Evolutionary conservation across 1,140 invertebrate species (phyloP).

Genomic region (Pogonomyrmex barbatus): DNA sequence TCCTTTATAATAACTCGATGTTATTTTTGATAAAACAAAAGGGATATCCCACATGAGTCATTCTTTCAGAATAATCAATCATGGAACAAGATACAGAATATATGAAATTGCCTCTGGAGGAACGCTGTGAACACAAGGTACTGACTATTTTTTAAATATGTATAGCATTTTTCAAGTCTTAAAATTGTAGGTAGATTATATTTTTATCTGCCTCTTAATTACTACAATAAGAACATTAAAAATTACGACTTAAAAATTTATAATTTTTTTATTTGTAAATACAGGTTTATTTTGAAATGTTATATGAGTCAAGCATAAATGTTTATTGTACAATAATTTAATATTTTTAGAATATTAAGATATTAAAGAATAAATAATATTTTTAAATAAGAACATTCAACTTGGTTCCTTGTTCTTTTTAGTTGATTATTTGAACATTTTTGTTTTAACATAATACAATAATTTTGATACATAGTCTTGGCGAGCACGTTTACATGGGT

Average conservation of each 20-base stretch:
- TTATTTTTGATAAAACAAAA: not conserved
- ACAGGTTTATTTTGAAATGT: not conserved
- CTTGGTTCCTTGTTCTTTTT: too few species aligned
- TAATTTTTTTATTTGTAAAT: not conserved
- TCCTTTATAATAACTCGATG: not conserved
- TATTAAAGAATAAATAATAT: conserved; percentile 49
- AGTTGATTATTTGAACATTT: too few species aligned
- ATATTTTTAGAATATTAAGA: not conserved
- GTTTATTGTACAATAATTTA: too few species aligned
- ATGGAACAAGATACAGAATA: conserved; percentile 97
- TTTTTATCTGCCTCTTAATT: conserved; percentile 8
- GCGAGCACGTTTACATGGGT: conserved; percentile 97
- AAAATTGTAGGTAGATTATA: conserved; percentile 18
- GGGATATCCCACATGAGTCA: conserved; percentile 24
- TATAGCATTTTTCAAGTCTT: conserved; percentile 1
- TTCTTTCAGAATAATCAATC: conserved; percentile 65
- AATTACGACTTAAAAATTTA: conserved; percentile 15
- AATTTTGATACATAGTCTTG: conserved; percentile 88
- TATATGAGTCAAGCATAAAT: too few species aligned
- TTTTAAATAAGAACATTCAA: conserved; percentile 34
- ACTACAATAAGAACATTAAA: conserved; percentile 10
- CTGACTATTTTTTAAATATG: not conserved
- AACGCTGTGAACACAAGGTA: conserved; percentile 96
- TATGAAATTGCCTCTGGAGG: conserved; percentile 96
- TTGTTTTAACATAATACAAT: too few species aligned